Conservation (phyloP, 2,888 invertebrate species). For the Eucriotettix oculatus region DNA sequence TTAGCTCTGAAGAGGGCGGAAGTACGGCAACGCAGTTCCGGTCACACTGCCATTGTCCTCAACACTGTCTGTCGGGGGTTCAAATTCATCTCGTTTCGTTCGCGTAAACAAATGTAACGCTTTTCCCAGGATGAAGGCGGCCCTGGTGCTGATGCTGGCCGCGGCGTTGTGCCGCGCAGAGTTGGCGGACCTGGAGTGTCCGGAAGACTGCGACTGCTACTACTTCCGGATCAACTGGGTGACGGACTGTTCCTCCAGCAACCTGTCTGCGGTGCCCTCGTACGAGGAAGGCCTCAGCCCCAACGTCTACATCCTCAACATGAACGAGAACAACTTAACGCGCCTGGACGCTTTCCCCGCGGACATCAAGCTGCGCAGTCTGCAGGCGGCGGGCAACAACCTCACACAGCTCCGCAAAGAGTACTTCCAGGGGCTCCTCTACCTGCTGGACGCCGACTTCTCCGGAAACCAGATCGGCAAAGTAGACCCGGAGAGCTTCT, state of each 20-base stretch:
- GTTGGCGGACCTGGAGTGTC: slow-evolving; percentile 48
- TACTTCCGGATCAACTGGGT: slow-evolving; percentile 63
- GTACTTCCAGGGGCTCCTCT: slow-evolving; percentile 45
- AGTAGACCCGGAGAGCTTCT: slow-evolving; percentile 47
- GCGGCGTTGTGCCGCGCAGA: slow-evolving; percentile 33
- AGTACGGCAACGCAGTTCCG: too few species aligned
- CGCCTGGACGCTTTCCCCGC: slow-evolving; percentile 40
- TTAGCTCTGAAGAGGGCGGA: too few species aligned
- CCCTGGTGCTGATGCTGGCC: not conserved
- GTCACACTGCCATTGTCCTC: too few species aligned
- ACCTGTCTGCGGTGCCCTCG: slow-evolving; percentile 49
- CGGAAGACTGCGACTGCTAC: slow-evolving; percentile 53
- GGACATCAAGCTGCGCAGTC: slow-evolving; percentile 49
- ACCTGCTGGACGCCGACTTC: slow-evolving; percentile 51
- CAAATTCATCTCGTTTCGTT: too few species aligned
- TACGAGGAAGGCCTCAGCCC: slow-evolving; percentile 41
- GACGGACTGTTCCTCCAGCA: slow-evolving; percentile 58
- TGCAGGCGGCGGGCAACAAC: slow-evolving; percentile 51
- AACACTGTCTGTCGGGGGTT: too few species aligned
- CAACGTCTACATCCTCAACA: slow-evolving; percentile 51
- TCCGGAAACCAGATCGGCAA: slow-evolving; percentile 45
- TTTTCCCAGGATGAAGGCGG: not conserved
- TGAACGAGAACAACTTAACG: slow-evolving; percentile 50
- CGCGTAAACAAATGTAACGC: too few species aligned
- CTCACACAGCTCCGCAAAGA: slow-evolving; percentile 40